Base-by-base conservation (phyloP, 2,888 invertebrate species). In the Biston stratarius region DNA sequence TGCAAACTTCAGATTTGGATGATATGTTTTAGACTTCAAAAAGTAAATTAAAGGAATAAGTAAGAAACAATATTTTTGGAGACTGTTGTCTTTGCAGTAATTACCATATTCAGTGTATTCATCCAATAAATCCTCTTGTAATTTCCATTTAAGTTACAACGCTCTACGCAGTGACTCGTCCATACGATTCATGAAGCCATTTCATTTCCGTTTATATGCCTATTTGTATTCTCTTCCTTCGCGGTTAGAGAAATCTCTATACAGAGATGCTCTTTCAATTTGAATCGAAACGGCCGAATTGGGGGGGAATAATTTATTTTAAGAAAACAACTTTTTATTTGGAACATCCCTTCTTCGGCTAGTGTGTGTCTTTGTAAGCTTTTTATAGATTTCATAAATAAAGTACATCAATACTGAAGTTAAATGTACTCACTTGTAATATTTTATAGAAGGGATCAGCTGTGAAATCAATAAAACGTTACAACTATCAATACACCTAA, bases 261-360 rank as follows among this genome's bases (percentile, higher is more conserved):
- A 89, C 84, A 86, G 84, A 85, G 86, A 89, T 89, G 87, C 83
- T 90, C 88, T 92, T 91, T 91, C 91, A 90, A 91, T 92, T 92
- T 89, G 89, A 92, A 92, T 91, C 83, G 90, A 89, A 91, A 90
- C 88, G 88, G 87, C 85, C 87, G 91, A 89, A 89, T 91, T 85
- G 87, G 86, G 81, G n/a, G 33, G 86, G 85, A 87, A 90, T 90
- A 88, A 91, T 90, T 91, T 92, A 91, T 92, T 88, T 88, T 56
- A 47, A 83, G 80, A 83, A 85, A 82, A 84, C 84, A 85, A 85
- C 86, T 88, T 88, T 90, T 90, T 85, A 85, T 87, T 84, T 82
- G 77, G 82, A 82, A 83, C 82, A 79, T 81, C 79, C 81, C 79
- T 83, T 80, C 64, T 83, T 86, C 83, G 80, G 82, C 77, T 77